A percentile compares a stretch with the other conserved stretches of the same genome.
These are phyloP conservation scores for Eudasyphora cyanicolor DNA, from an alignment of 2,888 invertebrate species.

Conservation along the genomic window DNA sequence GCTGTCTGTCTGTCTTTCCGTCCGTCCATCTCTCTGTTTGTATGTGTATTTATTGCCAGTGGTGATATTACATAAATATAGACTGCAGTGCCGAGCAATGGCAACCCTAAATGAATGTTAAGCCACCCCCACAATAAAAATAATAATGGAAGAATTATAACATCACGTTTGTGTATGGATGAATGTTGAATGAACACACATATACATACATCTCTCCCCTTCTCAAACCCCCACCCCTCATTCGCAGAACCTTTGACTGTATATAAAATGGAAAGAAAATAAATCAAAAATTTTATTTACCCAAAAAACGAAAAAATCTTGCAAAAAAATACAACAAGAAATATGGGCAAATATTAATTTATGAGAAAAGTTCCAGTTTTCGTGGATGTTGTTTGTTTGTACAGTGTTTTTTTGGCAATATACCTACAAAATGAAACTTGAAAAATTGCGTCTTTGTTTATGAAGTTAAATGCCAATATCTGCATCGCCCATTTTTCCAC, in stretches of 20 bases:
- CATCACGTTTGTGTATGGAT: slow-evolving; percentile 49
- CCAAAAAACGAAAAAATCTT: slow-evolving; percentile 40
- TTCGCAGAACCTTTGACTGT: not conserved
- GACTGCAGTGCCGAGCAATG: slow-evolving; percentile 33
- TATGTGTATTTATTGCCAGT: slow-evolving; percentile 31
- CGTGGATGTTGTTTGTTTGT: not conserved
- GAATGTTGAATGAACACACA: not conserved
- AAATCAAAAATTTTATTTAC: slow-evolving; percentile 49
- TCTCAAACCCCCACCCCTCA: no score
- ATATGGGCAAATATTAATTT: slow-evolving; percentile 48
- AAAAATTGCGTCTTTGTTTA: not conserved
- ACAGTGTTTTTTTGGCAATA: not conserved
- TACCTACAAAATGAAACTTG: not conserved
- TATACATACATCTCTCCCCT: not conserved
- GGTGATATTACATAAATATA: slow-evolving; percentile 33
- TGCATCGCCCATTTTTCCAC: no score
- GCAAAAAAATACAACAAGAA: slow-evolving; percentile 38
- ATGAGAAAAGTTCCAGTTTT: slow-evolving; percentile 41
- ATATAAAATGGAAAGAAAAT: slow-evolving; percentile 36
- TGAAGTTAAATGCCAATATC: not conserved
- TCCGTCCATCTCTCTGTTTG: slow-evolving; percentile 31
- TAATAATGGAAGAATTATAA: slow-evolving; percentile 64
- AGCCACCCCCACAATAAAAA: slow-evolving; percentile 66
- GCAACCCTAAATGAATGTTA: slow-evolving; percentile 59
- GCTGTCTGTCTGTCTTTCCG: not conserved